Evolutionary conservation across 2,888 invertebrate genomes (phyloP), one percentile per base, ranked within the genome.

Genomic region (Macrosoma leucophasiata): DNA sequence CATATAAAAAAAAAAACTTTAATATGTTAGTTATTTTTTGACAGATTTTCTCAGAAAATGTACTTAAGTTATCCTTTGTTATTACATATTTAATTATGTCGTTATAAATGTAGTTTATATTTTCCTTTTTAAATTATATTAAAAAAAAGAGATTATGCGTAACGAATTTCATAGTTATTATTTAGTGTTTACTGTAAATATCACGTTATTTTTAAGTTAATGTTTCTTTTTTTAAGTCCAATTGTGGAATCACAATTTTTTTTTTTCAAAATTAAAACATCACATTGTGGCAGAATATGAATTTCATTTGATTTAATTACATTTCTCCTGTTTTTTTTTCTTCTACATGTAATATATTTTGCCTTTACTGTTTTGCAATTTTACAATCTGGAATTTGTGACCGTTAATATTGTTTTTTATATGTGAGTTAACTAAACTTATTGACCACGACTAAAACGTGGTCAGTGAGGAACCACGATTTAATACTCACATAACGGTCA

Each of bases 21-120:
- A 5, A 17, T 17, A 11, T 23, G 18, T 30, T 41, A 36, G 23
- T 46, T 56, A 56, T 64, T 63, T 64, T 62, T 68, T 55, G 48
- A 58, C 36, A 52, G 46, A 36, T 59, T 62, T 65, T 56, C 37
- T 38, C 18, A 11, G 29, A 30, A 39, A 33, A 36, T 42, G 57
- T 57, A 57, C 54, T 54, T 55, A 54, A 45, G 44, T 48, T 17
- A 17, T 17, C 4, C 53, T 43, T 42, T 37, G 41, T 26, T 43
- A 38, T 30, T 26, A 38, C 32, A 33, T 40, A 36, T 37, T 43
- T 33, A 42, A 39, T 36, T 33, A 35, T 38, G 36, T 36, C 46
- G 37, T 17, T 39, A 45, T 41, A 29, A 35, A 9, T 20, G 3
- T 13, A 20, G 11, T 21, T 32, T 33, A 28, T 36, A 38, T 43